Percentiles rank a stretch among this genome's conserved stretches.
Conservation (phyloP, 1,140 invertebrate genomes). For the Branchinecta lindahli region DNA sequence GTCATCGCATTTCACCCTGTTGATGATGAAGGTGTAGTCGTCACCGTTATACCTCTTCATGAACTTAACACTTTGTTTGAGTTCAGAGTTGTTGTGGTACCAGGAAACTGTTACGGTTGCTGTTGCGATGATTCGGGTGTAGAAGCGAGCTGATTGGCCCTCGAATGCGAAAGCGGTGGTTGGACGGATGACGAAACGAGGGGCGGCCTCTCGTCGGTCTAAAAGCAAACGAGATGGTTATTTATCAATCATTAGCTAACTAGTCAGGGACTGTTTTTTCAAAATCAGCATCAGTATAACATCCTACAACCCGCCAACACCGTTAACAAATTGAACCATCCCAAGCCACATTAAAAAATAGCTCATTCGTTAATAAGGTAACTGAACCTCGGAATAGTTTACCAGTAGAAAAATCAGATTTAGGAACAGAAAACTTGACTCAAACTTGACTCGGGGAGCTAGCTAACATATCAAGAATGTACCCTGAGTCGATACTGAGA, state of each 20-base stretch:
- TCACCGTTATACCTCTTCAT: constrained; percentile 95
- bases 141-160: constrained; percentile 92
- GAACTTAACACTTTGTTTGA: constrained; percentile 95
- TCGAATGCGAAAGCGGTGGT: constrained; percentile 89
- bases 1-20: constrained; percentile 82
- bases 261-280: no score
- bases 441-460: no score
- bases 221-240: constrained; percentile 23
- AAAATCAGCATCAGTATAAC: no score
- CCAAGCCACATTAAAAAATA: no score
- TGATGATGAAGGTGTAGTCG: constrained; percentile 95
- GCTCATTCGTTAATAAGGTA: no score
- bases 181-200: constrained; percentile 92
- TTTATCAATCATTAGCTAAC: background rate
- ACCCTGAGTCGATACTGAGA: no score
- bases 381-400: no score
- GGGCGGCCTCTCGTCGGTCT: constrained; percentile 92
- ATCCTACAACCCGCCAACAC: no score
- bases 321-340: no score
- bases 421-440: no score
- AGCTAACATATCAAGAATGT: no score
- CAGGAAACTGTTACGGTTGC: constrained; percentile 88
- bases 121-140: constrained; percentile 85
- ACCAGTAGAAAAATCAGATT: no score
- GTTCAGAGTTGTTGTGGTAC: constrained; percentile 79